Conservation (phyloP, 1,140 invertebrate species). For the Arctopsyche grandis region DNA sequence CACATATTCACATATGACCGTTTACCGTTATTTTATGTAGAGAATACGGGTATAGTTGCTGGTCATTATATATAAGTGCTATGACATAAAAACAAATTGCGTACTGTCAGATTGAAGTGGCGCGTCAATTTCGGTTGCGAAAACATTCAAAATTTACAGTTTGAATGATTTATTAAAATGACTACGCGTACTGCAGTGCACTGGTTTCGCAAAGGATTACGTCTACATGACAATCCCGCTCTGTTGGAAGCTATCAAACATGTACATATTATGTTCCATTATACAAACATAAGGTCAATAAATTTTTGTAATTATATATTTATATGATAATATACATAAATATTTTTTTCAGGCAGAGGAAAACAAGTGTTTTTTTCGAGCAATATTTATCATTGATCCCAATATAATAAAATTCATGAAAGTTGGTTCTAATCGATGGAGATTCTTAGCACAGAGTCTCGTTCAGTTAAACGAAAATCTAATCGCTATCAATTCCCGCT, state of each 20-base stretch:
- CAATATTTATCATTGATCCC: constrained; percentile 77
- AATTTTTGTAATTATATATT: not conserved
- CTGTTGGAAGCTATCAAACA: constrained; percentile 69
- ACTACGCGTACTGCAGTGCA: constrained; percentile 63
- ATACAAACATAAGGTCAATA: not conserved
- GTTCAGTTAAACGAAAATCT: constrained; percentile 74
- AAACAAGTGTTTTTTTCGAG: constrained; percentile 66
- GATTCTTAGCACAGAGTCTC: constrained; percentile 77
- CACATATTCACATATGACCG: no score
- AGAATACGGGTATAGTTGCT: no score
- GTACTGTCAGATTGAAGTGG: no score
- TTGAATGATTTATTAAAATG: no score
- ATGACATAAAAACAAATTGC: no score
- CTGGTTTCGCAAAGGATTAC: constrained; percentile 79
- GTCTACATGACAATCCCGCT: constrained; percentile 79
- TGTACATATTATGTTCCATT: no score
- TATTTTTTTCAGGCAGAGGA: constrained; percentile 61
- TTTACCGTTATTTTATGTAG: no score
- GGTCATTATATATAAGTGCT: no score
- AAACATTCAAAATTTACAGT: no score
- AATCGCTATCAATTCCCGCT: constrained; percentile 64
- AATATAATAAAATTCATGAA: constrained; percentile 71
- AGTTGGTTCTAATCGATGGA: constrained; percentile 75
- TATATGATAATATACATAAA: not conserved
- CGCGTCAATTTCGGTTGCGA: no score